These are phyloP conservation scores for Lacanobia oleracea DNA, from an alignment of 2,888 invertebrate species.

Conservation along the genomic window DNA sequence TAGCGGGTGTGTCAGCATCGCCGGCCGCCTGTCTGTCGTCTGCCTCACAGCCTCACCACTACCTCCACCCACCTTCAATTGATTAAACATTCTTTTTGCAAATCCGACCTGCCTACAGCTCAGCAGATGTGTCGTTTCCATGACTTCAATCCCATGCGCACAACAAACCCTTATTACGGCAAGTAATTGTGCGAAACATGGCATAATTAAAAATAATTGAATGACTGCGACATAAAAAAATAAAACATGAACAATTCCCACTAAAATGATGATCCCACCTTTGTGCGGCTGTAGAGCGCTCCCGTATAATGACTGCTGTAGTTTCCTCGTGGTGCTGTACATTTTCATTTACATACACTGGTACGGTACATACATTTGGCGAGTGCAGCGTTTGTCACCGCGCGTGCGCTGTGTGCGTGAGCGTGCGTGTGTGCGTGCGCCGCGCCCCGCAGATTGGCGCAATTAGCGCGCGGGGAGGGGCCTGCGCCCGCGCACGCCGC, in stretches of 20 bases:
- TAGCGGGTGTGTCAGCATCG: slow-evolving; percentile 62
- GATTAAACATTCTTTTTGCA: slow-evolving; percentile 76
- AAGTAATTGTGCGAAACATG: slow-evolving; percentile 51
- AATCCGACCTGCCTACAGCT: slow-evolving; percentile 49
- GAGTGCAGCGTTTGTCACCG: slow-evolving; percentile 76
- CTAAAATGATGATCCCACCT: slow-evolving; percentile 57
- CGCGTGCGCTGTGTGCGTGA: slow-evolving; percentile 71
- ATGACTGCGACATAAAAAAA: slow-evolving; percentile 47
- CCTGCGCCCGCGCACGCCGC: slow-evolving; percentile 84
- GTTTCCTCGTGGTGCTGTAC: slow-evolving; percentile 57
- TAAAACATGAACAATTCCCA: slow-evolving; percentile 56
- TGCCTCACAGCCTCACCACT: slow-evolving; percentile 64
- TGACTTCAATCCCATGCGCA: slow-evolving; percentile 44
- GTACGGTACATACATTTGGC: slow-evolving; percentile 75
- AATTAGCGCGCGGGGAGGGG: slow-evolving; percentile 87
- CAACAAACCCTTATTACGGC: slow-evolving; percentile 21
- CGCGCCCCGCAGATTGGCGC: slow-evolving; percentile 87
- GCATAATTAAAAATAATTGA: slow-evolving; percentile 61
- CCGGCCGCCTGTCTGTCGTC: slow-evolving; percentile 49
- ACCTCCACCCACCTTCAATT: slow-evolving; percentile 69
- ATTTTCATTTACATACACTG: slow-evolving; percentile 69
- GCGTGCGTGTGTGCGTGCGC: slow-evolving; percentile 79
- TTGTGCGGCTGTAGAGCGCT: slow-evolving; percentile 48
- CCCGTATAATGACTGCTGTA: slow-evolving; percentile 62
- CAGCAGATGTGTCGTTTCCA: slow-evolving; percentile 47